Evolutionary conservation across 2,797 vertebrate genomes (phyloP).

Genomic region (Micromesistius poutassou): DNA sequence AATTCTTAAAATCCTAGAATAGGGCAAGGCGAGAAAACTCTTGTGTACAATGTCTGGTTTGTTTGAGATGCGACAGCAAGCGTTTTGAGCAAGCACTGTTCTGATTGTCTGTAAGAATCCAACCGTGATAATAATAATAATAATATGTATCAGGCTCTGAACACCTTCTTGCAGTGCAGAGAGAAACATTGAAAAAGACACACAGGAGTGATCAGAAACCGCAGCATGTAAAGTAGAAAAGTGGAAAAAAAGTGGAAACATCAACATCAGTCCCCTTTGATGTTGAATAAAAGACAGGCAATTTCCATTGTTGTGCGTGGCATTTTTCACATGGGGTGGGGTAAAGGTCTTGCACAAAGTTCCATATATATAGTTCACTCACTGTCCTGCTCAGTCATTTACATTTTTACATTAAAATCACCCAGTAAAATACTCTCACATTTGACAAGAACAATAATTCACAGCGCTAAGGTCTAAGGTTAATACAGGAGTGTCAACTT

Average conservation of each 20-base stretch:
- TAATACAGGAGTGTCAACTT: too few species aligned
- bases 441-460: neutral
- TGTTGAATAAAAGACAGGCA: neutral
- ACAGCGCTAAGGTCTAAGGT: too few species aligned
- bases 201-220: neutral
- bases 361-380: neutral
- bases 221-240: neutral
- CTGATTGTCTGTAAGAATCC: slow-evolving; percentile 5
- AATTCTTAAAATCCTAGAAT: slow-evolving; percentile 10
- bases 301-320: neutral
- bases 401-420: neutral
- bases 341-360: neutral
- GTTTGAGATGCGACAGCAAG: neutral
- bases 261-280: neutral
- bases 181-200: slow-evolving; percentile 7
- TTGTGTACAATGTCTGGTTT: neutral
- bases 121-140: neutral
- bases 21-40: neutral
- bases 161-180: neutral
- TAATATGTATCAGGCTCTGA: slow-evolving; percentile 4
- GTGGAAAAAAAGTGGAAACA: too few species aligned
- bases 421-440: neutral
- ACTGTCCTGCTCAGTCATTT: neutral
- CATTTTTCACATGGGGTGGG: neutral
- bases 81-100: neutral